Evolutionary conservation across 1,140 invertebrate species (phyloP), one percentile per base, ranked within the genome.

Genomic region (Formica selysi): DNA sequence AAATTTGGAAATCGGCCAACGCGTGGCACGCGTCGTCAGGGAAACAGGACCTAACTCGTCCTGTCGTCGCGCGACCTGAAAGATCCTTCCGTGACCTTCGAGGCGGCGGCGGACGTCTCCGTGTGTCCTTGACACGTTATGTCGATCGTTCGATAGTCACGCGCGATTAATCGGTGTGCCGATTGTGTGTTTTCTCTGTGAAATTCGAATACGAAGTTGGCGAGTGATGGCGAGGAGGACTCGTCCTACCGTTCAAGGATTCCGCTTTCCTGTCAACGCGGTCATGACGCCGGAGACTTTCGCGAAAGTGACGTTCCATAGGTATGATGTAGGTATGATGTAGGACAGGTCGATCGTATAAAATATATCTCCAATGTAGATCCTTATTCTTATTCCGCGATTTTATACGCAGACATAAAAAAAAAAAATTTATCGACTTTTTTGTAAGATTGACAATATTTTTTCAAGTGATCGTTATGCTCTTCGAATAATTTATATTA

Each of bases 141-240:
- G 70, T 57, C 57, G 70, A 44, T 85, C 71, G 81, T 32, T 71
- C 48, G 87, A 70, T 71, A 22, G 44, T 11, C 62, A 36, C 22
- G 62, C 74, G 86, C 41, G 70, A 41, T 73, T 44, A 19, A 32
- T 54, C 54, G 26, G 68, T 74, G 79, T 73, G 54, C 68, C 36
- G 79, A 73, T 83, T 73, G 79, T 74, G 79, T 73, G 48, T 61
- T 44, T 22, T 13, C 19, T 26, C 51, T 32, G 67, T 44, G 29
- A 44, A 44, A 10, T 44, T 44, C 10, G 19, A 61, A 83, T 74
- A 54, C 26, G 0, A 81, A 59, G 19, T 48, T 83, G 68, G 54
- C 86, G 57, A 81, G 80, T 81, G 81, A 90, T 90, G 89, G 41
- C 62, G 79, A 73, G 68, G 26, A 81, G 57, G 86, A 83, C 44